Evolutionary conservation across 1,140 invertebrate genomes (phyloP).

Genomic region (Pseudomyrmex gracilis): DNA sequence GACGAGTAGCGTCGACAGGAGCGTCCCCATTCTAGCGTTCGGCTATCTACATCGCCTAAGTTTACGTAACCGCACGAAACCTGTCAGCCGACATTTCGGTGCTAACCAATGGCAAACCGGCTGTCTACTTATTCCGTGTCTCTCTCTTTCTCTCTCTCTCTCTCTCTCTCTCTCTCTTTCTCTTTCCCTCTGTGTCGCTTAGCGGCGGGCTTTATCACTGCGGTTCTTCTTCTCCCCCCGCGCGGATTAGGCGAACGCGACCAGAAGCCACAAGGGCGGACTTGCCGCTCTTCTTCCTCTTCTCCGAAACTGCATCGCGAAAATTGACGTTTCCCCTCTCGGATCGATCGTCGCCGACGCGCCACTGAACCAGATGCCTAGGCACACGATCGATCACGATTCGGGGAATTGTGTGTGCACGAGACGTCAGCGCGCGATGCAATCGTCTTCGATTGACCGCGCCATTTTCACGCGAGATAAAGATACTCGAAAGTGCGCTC

Average conservation of each 20-base stretch:
- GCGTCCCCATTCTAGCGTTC: slow-evolving; percentile 81
- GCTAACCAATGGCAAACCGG: slow-evolving; percentile 74
- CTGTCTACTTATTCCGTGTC: slow-evolving; percentile 53
- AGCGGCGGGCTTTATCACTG: slow-evolving; percentile 28
- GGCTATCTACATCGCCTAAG: slow-evolving; percentile 83
- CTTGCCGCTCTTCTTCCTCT: slow-evolving; percentile 12
- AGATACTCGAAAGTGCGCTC: background rate
- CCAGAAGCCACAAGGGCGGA: slow-evolving; percentile 23
- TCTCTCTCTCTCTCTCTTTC: slow-evolving; percentile 45
- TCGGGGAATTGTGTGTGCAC: slow-evolving; percentile 18
- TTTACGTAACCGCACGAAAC: slow-evolving; percentile 84
- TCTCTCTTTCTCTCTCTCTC: slow-evolving; percentile 28
- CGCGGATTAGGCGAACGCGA: slow-evolving; percentile 43
- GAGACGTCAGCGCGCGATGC: slow-evolving; percentile 34
- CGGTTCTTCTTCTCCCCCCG: slow-evolving; percentile 15
- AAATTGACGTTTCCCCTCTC: slow-evolving; percentile 35
- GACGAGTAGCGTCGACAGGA: slow-evolving; percentile 78
- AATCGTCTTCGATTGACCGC: slow-evolving; percentile 18
- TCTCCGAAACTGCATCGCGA: slow-evolving; percentile 10
- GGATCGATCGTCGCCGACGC: slow-evolving; percentile 44
- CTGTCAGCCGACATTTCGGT: slow-evolving; percentile 83
- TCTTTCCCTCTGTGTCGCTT: background rate
- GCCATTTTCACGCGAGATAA: slow-evolving; percentile 32
- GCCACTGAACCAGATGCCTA: slow-evolving; percentile 54
- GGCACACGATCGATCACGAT: slow-evolving; percentile 43